phyloP scores from a whole-genome alignment of 1,140 invertebrate species.

The Acyrthosiphon pisum region DNA sequence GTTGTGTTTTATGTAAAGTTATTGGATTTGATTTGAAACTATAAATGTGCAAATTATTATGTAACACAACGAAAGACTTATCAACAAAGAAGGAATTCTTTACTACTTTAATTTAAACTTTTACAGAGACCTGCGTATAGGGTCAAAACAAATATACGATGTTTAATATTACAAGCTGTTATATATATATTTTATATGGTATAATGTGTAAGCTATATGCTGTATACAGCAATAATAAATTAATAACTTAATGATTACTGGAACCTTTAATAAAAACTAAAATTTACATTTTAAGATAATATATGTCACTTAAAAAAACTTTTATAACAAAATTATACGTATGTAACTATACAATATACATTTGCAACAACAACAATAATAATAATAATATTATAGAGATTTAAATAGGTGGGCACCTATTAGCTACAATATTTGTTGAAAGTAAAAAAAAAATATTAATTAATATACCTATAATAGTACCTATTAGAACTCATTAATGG shows the following conservation, averaged over 20 bases:
- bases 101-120: slow-evolving; percentile 10
- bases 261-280: neutral
- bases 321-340: neutral
- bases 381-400: too few relatives aligned
- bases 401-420: too few relatives aligned
- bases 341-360: too few relatives aligned
- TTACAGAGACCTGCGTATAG: neutral
- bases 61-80: neutral
- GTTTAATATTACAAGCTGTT: neutral
- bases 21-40: neutral
- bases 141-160: neutral
- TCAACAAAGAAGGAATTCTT: neutral
- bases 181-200: neutral
- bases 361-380: too few relatives aligned
- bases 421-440: too few relatives aligned
- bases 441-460: neutral
- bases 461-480: neutral
- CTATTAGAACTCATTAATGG: too few relatives aligned
- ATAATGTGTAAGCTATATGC: neutral
- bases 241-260: neutral
- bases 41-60: neutral
- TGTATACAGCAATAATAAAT: neutral
- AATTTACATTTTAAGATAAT: neutral
- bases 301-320: neutral
- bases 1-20: neutral